Evolutionary conservation across 2,888 invertebrate species (phyloP), one percentile per base, ranked within the genome.

Genomic region (Agriotes lineatus): DNA sequence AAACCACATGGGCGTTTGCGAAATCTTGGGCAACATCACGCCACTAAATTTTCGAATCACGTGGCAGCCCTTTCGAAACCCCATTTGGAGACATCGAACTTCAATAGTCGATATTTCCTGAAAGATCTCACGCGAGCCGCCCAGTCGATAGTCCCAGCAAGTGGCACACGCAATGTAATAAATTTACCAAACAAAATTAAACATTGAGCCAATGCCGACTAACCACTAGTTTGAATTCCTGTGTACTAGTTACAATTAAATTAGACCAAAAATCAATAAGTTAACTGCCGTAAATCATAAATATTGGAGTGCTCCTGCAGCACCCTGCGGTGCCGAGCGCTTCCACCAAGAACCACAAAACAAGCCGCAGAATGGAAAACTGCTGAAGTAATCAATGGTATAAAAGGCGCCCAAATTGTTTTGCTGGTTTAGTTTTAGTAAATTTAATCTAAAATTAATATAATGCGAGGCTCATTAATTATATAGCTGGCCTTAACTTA

Each of bases 191-290:
- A 50, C 45, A 58, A 35, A 64, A 64, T 60, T 64, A 66, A 66
- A 52, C 35, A 52, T 59, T 52, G 58, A 58, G 48, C 50, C 62
- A 1, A 56, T 19, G 33, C 25, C 12, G 14, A 56, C 56, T 45
- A 25, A 44, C 63, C 25, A 45, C 63, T 56, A 58, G 57, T 57
- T 52, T 10, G 56, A 57, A 57, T 64, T 65, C 48, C 58, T 50
- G 14, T 39, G 56, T 39, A 59, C 69, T 68, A 59, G 69, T 69
- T 72, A 73, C 72, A 74, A 76, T 76, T 74, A 72, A 76, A 76
- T 74, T 74, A 74, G 61, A 70, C n/a, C 72, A 57, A 71, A 74
- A 75, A 75, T 75, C 75, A 67, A 76, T 75, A 76, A 66, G 67
- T 59, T 62, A 20, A 33, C 48, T 60, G 12, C 20, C 12, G 37